Conservation (phyloP, 2,888 invertebrate species). For the Copidosoma aretas region DNA sequence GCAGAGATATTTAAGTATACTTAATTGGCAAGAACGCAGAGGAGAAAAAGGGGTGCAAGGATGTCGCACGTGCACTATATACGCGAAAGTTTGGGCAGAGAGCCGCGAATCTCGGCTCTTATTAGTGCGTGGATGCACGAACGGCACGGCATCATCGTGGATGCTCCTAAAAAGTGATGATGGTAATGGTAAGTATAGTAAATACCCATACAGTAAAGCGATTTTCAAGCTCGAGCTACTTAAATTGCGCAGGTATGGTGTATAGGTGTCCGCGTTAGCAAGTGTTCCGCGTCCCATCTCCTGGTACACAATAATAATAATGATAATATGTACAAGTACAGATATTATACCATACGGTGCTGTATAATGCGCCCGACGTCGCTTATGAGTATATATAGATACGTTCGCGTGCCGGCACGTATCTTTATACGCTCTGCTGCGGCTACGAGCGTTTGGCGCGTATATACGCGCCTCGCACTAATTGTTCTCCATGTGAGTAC, state of each 20-base stretch:
- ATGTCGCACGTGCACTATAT: too few species aligned
- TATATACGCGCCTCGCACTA: constrained; percentile 31
- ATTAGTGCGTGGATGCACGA: constrained; percentile 24
- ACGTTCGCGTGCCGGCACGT: too few species aligned
- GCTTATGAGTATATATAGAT: too few species aligned
- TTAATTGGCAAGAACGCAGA: too few species aligned
- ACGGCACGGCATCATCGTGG: constrained; percentile 2
- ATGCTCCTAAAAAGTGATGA: neutral
- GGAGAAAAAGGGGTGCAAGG: too few species aligned
- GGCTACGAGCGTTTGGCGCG: too few species aligned
- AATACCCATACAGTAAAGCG: neutral
- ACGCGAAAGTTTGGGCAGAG: too few species aligned
- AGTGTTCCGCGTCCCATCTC: constrained; percentile 54
- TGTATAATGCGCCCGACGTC: too few species aligned
- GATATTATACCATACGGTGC: too few species aligned
- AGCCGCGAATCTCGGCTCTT: neutral
- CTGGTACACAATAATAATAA: too few species aligned
- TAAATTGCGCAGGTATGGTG: neutral
- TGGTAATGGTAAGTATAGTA: neutral
- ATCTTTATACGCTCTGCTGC: too few species aligned
- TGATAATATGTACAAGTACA: neutral
- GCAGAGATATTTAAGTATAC: too few species aligned
- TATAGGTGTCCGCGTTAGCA: constrained; percentile 54
- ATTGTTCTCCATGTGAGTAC: constrained; percentile 4
- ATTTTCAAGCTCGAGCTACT: neutral